These are phyloP conservation scores for Drosophila tropicalis DNA, from an alignment of 1,140 invertebrate species.

Conservation along the genomic window DNA sequence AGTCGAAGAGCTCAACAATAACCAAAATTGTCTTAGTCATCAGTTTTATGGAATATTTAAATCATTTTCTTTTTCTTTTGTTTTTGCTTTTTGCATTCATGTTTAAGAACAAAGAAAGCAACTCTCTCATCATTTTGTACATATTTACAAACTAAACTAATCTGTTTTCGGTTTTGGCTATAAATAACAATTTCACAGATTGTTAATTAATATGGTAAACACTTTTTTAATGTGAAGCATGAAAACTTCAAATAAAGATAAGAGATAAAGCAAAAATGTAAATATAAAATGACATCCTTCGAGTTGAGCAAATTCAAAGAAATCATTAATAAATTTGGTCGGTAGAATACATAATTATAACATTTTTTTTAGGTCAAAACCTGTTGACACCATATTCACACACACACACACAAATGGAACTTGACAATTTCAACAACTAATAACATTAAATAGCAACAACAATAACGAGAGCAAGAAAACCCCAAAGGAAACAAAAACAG, in stretches of 20 bases:
- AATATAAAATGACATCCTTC: no score
- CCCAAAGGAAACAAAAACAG: slow-evolving; percentile 32
- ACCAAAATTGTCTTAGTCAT: no score
- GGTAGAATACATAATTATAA: slow-evolving; percentile 4
- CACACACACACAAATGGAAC: slow-evolving; percentile 37
- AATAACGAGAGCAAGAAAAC: slow-evolving; percentile 18
- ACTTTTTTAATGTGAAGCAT: neutral
- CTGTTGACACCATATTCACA: slow-evolving; percentile 66
- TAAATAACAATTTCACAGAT: slow-evolving; percentile 8
- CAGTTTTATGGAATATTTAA: no score
- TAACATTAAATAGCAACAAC: slow-evolving; percentile 63
- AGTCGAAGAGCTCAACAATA: no score
- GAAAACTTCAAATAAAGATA: neutral
- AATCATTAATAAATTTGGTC: slow-evolving; percentile 1
- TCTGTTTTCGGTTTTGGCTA: neutral
- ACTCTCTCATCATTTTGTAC: no score
- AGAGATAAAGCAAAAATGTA: neutral
- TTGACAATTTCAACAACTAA: slow-evolving; percentile 67
- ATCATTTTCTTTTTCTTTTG: no score
- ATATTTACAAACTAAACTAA: neutral
- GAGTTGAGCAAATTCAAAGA: no score
- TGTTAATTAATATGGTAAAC: slow-evolving; percentile 9
- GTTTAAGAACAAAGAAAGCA: no score
- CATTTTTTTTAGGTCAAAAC: slow-evolving; percentile 71
- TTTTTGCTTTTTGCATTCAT: no score